A percentile compares a stretch with the other conserved stretches of the same genome.
Conservation (phyloP, 2,797 vertebrate species). For the Sitta carolinensis region DNA sequence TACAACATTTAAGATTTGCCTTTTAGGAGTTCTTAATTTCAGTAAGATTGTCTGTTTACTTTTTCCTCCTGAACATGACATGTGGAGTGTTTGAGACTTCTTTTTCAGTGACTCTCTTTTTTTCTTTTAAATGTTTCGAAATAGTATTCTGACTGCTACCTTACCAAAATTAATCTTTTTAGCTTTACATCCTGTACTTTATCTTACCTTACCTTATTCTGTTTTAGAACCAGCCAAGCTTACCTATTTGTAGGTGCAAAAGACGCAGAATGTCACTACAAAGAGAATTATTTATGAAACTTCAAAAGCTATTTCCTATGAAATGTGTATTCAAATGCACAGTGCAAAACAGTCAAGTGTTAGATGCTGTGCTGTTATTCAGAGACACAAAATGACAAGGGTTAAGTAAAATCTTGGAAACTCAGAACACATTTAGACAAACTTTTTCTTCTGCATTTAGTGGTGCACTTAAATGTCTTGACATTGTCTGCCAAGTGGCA, state of each 20-base stretch:
- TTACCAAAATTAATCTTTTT: background rate
- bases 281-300: background rate
- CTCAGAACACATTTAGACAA: background rate
- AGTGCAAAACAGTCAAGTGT: background rate
- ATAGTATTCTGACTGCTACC: background rate
- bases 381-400: background rate
- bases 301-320: background rate
- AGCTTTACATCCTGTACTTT: background rate
- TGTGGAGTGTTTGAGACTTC: background rate
- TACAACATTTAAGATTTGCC: background rate
- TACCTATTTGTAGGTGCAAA: background rate
- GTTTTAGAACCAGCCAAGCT: background rate
- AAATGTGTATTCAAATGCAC: background rate
- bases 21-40: background rate
- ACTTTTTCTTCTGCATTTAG: background rate
- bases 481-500: background rate
- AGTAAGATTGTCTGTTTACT: background rate
- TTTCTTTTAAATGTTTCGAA: background rate
- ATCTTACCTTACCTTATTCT: background rate
- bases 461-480: background rate
- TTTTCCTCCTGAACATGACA: background rate
- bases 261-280: background rate
- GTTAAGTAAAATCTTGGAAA: background rate
- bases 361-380: background rate
- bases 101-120: background rate